Evolutionary conservation across 92 coral and sea anemone genomes (phyloP).

Genomic region (Meandrina meandrites): DNA sequence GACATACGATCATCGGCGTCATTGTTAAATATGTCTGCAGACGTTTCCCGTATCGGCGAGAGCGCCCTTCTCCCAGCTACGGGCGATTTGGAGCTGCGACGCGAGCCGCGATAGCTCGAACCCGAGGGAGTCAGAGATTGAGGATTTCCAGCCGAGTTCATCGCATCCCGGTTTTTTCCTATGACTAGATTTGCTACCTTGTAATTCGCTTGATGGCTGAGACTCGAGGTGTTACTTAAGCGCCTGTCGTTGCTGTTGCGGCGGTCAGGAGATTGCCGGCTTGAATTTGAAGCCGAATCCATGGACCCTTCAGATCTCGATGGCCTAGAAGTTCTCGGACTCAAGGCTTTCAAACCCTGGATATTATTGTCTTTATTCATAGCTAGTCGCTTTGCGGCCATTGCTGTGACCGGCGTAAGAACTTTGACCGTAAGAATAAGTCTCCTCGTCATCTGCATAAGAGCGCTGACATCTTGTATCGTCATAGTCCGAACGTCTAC

Average conservation of each 20-base stretch:
- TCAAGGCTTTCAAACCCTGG: slow-evolving; percentile 48
- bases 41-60: slow-evolving; percentile 90
- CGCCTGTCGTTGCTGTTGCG: slow-evolving; percentile 66
- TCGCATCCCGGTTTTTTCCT: slow-evolving; percentile 86
- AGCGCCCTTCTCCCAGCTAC: slow-evolving; percentile 88
- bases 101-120: slow-evolving; percentile 47
- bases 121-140: slow-evolving; percentile 39
- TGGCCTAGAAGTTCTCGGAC: slow-evolving; percentile 58
- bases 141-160: slow-evolving; percentile 63
- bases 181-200: slow-evolving; percentile 97
- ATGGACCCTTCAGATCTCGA: slow-evolving; percentile 68
- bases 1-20: slow-evolving; percentile 82
- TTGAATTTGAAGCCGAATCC: slow-evolving; percentile 56
- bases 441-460: slow-evolving; percentile 98
- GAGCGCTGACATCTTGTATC: slow-evolving; percentile 98
- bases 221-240: slow-evolving; percentile 55
- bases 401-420: slow-evolving; percentile 86
- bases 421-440: slow-evolving; percentile 95
- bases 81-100: slow-evolving; percentile 83
- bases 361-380: slow-evolving; percentile 67
- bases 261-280: slow-evolving; percentile 56
- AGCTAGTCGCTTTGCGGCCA: slow-evolving; percentile 72
- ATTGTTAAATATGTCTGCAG: slow-evolving; percentile 56
- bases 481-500: slow-evolving; percentile 93
- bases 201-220: slow-evolving; percentile 90